phyloP scores from a whole-genome alignment of 2,113 vertebrate genomes.

The Ancistrus triradiatus region DNA sequence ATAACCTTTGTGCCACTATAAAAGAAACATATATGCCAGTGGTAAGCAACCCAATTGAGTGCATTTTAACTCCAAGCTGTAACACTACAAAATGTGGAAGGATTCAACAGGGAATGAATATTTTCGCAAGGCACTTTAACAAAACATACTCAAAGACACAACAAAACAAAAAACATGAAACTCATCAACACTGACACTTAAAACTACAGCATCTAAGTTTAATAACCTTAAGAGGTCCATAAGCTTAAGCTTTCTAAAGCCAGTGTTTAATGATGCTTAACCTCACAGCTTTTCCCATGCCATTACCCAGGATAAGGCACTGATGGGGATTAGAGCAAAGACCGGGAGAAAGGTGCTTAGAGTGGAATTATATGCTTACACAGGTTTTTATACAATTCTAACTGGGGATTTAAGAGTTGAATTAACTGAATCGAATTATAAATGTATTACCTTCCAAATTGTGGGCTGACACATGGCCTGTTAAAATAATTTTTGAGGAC shows the following conservation, averaged over 20 bases:
- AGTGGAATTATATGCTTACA: background rate
- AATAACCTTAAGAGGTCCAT: background rate
- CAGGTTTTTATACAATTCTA: background rate
- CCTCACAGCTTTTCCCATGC: background rate
- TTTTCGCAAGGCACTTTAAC: background rate
- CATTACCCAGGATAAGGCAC: background rate
- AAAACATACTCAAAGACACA: background rate
- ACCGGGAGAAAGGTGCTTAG: background rate
- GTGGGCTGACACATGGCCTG: no score
- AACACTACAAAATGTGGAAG: no score
- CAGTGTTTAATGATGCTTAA: background rate
- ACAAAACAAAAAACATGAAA: background rate
- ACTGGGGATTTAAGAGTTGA: background rate
- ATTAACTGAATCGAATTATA: no score
- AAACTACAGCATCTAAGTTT: background rate
- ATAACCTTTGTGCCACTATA: no score
- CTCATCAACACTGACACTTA: background rate
- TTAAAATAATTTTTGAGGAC: no score
- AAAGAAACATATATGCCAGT: no score
- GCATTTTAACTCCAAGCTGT: no score
- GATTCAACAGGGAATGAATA: no score
- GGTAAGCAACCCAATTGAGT: no score
- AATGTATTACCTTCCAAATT: no score
- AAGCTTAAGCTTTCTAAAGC: background rate
- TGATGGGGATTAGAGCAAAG: conserved; percentile 2